A percentile compares a stretch with the other conserved stretches of the same genome.
These are phyloP conservation scores for Fregetta grallaria DNA, from an alignment of 2,113 vertebrate species.

Conservation along the genomic window DNA sequence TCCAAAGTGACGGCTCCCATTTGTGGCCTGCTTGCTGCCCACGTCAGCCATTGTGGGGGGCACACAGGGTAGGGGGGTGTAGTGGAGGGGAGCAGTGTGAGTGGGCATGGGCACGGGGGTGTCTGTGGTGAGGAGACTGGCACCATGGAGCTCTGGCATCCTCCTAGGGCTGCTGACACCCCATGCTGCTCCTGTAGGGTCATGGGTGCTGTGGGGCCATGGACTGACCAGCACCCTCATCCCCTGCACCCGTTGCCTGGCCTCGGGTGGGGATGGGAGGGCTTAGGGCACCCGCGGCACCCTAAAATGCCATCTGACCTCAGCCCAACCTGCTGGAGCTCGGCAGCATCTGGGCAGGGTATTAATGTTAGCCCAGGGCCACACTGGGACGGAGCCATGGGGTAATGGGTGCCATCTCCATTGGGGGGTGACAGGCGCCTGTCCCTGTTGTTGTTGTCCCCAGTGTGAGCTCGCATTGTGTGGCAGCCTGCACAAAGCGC, in stretches of 20 bases:
- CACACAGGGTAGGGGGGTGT: accelerated
- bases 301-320: background rate
- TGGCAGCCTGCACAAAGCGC: background rate
- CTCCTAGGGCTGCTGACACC: background rate
- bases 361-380: background rate
- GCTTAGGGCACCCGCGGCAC: background rate
- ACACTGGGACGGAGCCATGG: background rate
- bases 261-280: background rate
- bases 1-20: constrained; percentile 42
- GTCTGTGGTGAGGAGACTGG: background rate
- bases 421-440: background rate
- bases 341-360: accelerated
- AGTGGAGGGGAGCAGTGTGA: accelerated
- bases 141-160: accelerated
- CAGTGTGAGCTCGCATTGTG: constrained; percentile 24
- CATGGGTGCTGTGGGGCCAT: background rate
- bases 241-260: background rate
- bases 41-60: background rate
- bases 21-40: background rate
- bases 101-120: background rate
- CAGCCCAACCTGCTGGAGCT: background rate
- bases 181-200: background rate
- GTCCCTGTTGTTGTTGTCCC: background rate
- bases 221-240: background rate
- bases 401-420: background rate